Percentiles rank a stretch among this genome's conserved stretches.
phyloP scores from a whole-genome alignment of 1,140 invertebrate genomes.

The Brachionus asplanchnoidis region DNA sequence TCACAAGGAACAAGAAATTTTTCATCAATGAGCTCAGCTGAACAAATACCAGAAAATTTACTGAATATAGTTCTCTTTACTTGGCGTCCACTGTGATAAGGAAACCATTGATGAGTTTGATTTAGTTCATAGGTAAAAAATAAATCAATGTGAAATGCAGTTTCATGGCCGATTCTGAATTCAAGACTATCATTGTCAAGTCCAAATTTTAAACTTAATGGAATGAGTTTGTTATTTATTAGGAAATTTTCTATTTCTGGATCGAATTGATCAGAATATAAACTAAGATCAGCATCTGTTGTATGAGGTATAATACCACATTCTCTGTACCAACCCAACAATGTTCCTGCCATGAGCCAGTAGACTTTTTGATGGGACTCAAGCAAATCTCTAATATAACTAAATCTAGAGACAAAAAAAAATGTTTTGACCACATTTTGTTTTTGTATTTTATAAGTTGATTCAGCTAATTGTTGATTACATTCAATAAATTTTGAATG shows the following conservation, averaged over 20 bases:
- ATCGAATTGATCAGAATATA: background rate
- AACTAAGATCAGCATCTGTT: background rate
- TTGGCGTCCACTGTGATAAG: background rate
- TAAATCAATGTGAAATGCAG: background rate
- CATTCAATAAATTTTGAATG: background rate
- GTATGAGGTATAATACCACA: background rate
- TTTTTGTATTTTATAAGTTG: background rate
- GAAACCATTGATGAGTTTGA: background rate
- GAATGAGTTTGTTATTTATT: background rate
- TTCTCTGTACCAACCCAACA: conserved; percentile 8
- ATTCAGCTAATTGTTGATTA: background rate
- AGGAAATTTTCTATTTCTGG: background rate
- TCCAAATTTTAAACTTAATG: background rate
- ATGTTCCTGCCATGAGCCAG: background rate
- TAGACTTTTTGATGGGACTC: background rate
- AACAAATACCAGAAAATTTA: background rate
- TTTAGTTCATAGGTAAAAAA: background rate
- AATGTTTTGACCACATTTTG: background rate
- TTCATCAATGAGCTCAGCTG: background rate
- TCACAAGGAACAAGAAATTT: background rate
- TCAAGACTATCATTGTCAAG: background rate
- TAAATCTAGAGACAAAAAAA: background rate
- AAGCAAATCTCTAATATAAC: background rate
- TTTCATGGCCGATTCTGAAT: background rate
- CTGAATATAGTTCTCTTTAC: background rate